phyloP scores from a whole-genome alignment of 2,113 vertebrate genomes.

The Microcebus murinus region DNA sequence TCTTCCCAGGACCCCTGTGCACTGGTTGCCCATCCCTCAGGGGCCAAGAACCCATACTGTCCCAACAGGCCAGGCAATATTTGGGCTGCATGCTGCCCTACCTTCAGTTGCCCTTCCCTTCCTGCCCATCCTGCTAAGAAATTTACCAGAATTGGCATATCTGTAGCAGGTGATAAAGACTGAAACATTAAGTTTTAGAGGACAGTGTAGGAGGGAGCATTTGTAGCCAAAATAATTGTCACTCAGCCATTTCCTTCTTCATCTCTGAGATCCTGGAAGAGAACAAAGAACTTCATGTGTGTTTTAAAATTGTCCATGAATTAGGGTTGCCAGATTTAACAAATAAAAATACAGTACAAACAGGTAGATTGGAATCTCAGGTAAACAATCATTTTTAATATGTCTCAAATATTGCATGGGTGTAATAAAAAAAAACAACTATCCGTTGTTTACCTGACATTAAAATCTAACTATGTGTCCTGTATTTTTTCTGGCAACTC shows the following conservation, averaged over 20 bases:
- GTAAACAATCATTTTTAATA: neutral
- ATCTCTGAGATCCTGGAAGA: neutral
- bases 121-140: neutral
- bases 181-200: neutral
- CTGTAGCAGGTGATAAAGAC: neutral
- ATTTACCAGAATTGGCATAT: neutral
- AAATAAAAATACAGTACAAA: neutral
- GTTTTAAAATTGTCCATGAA: neutral
- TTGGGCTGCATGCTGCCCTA: neutral
- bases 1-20: neutral
- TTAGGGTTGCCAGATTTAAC: neutral
- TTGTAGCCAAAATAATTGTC: neutral
- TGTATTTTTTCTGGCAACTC: neutral
- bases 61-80: neutral
- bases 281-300: neutral
- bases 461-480: constrained; percentile 11
- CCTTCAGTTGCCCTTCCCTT: neutral
- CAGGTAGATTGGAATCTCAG: constrained; percentile 32
- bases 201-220: neutral
- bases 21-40: neutral
- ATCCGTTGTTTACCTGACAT: neutral
- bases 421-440: neutral
- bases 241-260: neutral
- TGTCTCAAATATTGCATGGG: neutral
- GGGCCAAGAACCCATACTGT: neutral